These are phyloP conservation scores for Yasuhikotakia modesta DNA, from an alignment of 2,797 vertebrate genomes.

Conservation along the genomic window DNA sequence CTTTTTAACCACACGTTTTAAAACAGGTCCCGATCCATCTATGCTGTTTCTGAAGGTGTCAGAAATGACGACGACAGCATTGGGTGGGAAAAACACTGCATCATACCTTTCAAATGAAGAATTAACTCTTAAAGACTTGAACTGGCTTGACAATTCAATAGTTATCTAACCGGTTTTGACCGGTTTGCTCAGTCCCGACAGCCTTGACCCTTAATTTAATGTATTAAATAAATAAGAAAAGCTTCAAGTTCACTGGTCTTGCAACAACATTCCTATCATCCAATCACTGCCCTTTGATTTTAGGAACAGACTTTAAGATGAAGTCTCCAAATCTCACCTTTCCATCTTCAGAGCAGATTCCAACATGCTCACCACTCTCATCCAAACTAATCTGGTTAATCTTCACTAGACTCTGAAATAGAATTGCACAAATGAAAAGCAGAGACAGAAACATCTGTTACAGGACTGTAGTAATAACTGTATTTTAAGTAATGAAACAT, in stretches of 20 bases:
- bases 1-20: constrained; percentile 20
- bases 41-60: constrained; percentile 25
- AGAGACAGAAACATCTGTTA: neutral
- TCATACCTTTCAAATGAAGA: constrained; percentile 38
- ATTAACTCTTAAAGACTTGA: constrained; percentile 35
- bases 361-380: constrained; percentile 96
- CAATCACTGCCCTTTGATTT: neutral
- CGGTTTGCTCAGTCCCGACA: neutral
- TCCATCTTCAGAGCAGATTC: constrained; percentile 97
- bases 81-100: constrained; percentile 29
- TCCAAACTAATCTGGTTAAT: constrained; percentile 99
- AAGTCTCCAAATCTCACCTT: constrained; percentile 80
- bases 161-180: neutral
- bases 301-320: neutral
- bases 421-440: constrained; percentile 55
- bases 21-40: constrained; percentile 5
- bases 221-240: neutral
- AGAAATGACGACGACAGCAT: constrained; percentile 17
- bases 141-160: neutral
- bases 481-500: neutral
- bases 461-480: neutral
- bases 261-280: neutral
- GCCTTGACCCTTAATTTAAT: neutral
- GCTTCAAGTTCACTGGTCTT: neutral
- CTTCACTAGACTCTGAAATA: constrained; percentile 90